Conservation (phyloP, 2,113 vertebrate species). For the Pogonocichla stellata region DNA sequence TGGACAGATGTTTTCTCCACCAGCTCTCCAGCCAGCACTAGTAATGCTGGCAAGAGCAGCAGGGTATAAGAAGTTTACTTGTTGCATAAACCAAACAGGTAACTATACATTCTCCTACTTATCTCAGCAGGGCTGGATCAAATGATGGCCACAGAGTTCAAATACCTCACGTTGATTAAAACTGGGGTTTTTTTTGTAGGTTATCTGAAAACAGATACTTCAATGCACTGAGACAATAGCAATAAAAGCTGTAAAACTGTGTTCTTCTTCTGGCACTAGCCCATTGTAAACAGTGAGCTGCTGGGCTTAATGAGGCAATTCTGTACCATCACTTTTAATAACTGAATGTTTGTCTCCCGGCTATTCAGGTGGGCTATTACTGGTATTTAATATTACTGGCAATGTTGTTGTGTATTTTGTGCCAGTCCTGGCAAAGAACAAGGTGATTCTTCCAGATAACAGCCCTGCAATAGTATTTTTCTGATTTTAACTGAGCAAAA, state of each 20-base stretch:
- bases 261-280: constrained; percentile 25
- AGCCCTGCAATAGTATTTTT: not conserved
- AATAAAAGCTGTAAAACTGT: constrained; percentile 28
- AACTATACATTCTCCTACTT: not conserved
- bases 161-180: not conserved
- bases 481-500: constrained; percentile 1
- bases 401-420: not conserved
- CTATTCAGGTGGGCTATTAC: constrained; percentile 58
- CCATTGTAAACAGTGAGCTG: constrained; percentile 33
- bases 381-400: constrained; percentile 57
- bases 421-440: not conserved
- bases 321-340: constrained; percentile 53
- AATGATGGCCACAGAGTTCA: not conserved
- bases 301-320: constrained; percentile 35
- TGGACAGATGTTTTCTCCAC: not conserved
- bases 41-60: not conserved
- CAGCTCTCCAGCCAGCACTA: not conserved
- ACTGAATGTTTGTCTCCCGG: constrained; percentile 51
- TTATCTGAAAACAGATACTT: constrained; percentile 19
- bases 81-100: not conserved
- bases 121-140: not conserved
- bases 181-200: not conserved
- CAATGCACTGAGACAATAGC: not conserved
- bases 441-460: constrained; percentile 15
- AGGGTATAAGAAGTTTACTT: not conserved